A percentile compares a stretch with the other conserved stretches of the same genome.
phyloP scores from a whole-genome alignment of 2,113 vertebrate genomes.

The Onychostoma macrolepis region DNA sequence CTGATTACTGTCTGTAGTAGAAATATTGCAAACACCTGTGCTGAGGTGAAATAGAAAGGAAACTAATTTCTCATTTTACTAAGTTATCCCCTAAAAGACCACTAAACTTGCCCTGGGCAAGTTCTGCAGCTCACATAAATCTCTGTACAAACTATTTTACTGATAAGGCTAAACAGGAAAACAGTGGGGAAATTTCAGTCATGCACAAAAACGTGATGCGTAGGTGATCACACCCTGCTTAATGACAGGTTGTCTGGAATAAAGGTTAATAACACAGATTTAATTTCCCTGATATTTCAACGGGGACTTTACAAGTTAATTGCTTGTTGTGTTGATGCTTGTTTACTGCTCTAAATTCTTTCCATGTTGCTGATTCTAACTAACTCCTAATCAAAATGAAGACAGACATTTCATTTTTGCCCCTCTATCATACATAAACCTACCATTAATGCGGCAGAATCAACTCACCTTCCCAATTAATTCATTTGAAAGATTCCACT shows the following conservation, averaged over 20 bases:
- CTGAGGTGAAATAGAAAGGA: not conserved
- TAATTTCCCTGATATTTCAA: not conserved
- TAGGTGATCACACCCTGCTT: not conserved
- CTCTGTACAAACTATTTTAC: not conserved
- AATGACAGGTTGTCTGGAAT: not conserved
- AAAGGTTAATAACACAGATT: not conserved
- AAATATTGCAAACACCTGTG: not conserved
- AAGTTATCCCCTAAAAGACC: not conserved
- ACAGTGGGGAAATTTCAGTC: not conserved
- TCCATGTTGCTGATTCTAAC: not conserved
- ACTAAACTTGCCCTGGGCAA: not conserved
- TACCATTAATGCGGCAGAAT: not conserved
- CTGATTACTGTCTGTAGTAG: not conserved
- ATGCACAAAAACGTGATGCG: not conserved
- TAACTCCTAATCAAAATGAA: not conserved
- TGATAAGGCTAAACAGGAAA: not conserved
- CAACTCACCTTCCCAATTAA: slow-evolving; percentile 65
- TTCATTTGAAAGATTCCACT: slow-evolving; percentile 69
- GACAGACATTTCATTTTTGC: not conserved
- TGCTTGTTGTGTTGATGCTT: not conserved
- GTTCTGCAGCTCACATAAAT: not conserved
- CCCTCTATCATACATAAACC: not conserved
- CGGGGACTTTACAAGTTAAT: not conserved
- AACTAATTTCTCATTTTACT: not conserved
- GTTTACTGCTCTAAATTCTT: not conserved